phyloP scores from a whole-genome alignment of 2,888 invertebrate species.

The Amiota mariae region DNA sequence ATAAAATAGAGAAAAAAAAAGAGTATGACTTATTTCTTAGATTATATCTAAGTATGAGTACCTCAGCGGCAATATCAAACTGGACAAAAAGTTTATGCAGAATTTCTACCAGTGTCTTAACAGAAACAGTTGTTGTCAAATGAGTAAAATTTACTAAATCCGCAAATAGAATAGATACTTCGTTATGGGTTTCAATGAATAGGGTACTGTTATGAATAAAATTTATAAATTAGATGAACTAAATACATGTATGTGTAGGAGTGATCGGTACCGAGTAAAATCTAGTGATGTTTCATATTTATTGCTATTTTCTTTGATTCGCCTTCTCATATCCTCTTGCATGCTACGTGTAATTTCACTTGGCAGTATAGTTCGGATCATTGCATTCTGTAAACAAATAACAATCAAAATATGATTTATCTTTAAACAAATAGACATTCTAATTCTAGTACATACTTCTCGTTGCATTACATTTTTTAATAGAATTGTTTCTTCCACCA shows the following conservation, averaged over 20 bases:
- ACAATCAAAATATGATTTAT: background rate
- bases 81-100: conserved; percentile 90
- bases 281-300: background rate
- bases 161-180: conserved; percentile 91
- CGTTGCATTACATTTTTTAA: conserved; percentile 34
- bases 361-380: background rate
- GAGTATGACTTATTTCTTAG: no score
- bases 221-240: conserved; percentile 61
- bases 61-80: conserved; percentile 92
- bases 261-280: background rate
- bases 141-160: conserved; percentile 92
- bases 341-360: background rate
- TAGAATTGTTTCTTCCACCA: conserved; percentile 39
- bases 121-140: conserved; percentile 82
- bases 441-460: background rate
- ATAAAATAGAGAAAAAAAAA: no score
- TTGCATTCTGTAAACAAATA: background rate
- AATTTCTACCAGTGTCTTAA: conserved; percentile 86
- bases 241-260: background rate
- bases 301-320: background rate
- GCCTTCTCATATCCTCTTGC: background rate
- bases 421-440: no score
- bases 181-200: conserved; percentile 83
- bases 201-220: background rate
- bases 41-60: no score